Evolutionary conservation across 1,140 invertebrate species (phyloP).

Genomic region (Colletes gigas): DNA sequence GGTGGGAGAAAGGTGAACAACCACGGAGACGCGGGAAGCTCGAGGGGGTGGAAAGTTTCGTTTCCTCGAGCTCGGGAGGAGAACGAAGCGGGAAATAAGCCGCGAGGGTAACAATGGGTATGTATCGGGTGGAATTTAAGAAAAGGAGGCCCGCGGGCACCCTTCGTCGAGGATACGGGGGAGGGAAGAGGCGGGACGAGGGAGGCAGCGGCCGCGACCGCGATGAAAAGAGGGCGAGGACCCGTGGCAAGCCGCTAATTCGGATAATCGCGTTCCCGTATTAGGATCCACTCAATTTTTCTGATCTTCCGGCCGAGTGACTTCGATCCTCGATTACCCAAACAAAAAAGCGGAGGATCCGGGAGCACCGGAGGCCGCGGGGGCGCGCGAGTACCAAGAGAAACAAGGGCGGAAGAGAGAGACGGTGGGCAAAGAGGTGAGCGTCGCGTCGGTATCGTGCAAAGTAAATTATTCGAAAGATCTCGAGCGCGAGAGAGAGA

Average conservation of each 20-base stretch:
- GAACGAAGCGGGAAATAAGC: constrained; percentile 1
- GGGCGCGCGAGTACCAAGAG: background rate
- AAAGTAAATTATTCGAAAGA: constrained; percentile 76
- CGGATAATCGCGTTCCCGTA: constrained; percentile 78
- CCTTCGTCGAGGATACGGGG: background rate
- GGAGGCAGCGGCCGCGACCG: background rate
- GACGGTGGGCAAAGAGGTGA: constrained; percentile 35
- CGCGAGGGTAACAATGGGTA: constrained; percentile 25
- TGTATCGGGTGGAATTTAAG: constrained; percentile 34
- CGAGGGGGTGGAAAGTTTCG: too few species aligned
- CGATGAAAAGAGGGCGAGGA: constrained; percentile 54
- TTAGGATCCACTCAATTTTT: constrained; percentile 80
- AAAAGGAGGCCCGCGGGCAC: constrained; percentile 33
- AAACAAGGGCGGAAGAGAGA: constrained; percentile 11
- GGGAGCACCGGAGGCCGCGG: background rate
- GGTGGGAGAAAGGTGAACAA: background rate
- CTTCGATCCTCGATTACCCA: constrained; percentile 72
- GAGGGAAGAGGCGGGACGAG: too few species aligned
- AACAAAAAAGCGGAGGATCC: constrained; percentile 47
- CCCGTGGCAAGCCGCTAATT: constrained; percentile 60
- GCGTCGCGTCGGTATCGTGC: constrained; percentile 59
- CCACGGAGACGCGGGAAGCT: background rate
- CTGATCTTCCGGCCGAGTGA: constrained; percentile 72
- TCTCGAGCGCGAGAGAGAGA: constrained; percentile 40
- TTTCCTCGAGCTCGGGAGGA: background rate